Percentiles rank a stretch among this genome's conserved stretches.
These are phyloP conservation scores for Euwallacea similis DNA, from an alignment of 1,140 invertebrate species.

Conservation along the genomic window DNA sequence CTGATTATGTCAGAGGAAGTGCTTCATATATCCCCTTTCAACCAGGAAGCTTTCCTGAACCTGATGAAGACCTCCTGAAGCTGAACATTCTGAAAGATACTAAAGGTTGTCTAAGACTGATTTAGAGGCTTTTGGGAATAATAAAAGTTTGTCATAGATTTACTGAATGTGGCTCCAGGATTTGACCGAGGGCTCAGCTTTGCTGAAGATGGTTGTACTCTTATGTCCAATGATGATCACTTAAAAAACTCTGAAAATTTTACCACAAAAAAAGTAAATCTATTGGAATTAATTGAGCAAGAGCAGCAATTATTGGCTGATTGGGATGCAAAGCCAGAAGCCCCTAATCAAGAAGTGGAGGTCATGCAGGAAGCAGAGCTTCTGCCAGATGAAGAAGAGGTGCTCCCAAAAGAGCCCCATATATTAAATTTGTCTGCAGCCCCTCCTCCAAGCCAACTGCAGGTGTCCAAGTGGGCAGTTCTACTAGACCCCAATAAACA, in stretches of 20 bases:
- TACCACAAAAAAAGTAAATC: constrained; percentile 45
- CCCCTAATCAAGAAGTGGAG: neutral
- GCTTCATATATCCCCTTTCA: constrained; percentile 76
- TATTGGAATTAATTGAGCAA: constrained; percentile 47
- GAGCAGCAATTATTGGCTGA: constrained; percentile 44
- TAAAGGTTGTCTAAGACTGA: neutral
- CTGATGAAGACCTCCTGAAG: constrained; percentile 42
- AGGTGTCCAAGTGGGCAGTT: constrained; percentile 79
- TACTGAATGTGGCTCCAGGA: constrained; percentile 67
- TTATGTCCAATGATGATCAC: neutral
- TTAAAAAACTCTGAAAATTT: neutral
- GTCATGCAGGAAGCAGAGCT: constrained; percentile 18
- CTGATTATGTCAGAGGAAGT: constrained; percentile 67
- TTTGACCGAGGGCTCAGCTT: constrained; percentile 63
- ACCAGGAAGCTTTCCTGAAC: constrained; percentile 76
- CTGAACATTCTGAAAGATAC: constrained; percentile 13
- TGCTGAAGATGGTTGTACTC: constrained; percentile 56
- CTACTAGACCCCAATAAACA: constrained; percentile 79
- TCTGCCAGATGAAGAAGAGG: constrained; percentile 46
- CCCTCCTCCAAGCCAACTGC: constrained; percentile 23
- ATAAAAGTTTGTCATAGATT: constrained; percentile 48
- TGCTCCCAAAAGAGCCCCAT: constrained; percentile 45
- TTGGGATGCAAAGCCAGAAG: constrained; percentile 23
- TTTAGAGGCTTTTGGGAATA: neutral
- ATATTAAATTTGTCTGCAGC: constrained; percentile 41